These are phyloP conservation scores for Agrilus biguttatus DNA, from an alignment of 2,888 invertebrate genomes.

Conservation along the genomic window DNA sequence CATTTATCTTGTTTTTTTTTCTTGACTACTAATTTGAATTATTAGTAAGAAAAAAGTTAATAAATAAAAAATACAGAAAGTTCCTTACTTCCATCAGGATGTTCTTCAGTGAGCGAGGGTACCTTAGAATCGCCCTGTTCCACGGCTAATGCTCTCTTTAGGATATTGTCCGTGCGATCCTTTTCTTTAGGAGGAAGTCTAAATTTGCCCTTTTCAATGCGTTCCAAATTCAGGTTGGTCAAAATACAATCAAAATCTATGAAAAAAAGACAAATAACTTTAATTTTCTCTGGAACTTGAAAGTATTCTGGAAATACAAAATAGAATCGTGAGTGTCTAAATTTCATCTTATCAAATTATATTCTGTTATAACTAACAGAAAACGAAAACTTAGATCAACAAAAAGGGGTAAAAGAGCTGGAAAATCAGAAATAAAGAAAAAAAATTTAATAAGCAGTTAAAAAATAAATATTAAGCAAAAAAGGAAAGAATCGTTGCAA, in stretches of 20 bases:
- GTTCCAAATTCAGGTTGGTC: slow-evolving; percentile 66
- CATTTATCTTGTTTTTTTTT: too few species aligned
- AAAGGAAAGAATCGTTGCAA: not conserved
- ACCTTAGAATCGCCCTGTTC: slow-evolving; percentile 55
- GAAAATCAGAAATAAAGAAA: not conserved
- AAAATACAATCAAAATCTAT: slow-evolving; percentile 77
- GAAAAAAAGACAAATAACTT: not conserved
- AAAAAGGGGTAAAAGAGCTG: too few species aligned
- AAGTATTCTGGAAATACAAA: too few species aligned
- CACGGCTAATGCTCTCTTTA: slow-evolving; percentile 68
- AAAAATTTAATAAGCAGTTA: too few species aligned
- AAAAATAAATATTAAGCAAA: not conserved
- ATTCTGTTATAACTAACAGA: too few species aligned
- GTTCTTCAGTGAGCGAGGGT: slow-evolving; percentile 57
- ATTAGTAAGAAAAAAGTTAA: not conserved
- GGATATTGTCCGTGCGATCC: slow-evolving; percentile 65
- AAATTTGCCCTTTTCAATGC: slow-evolving; percentile 57
- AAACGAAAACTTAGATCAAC: too few species aligned
- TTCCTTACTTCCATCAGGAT: slow-evolving; percentile 70
- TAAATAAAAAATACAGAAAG: not conserved
- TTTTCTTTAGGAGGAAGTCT: slow-evolving; percentile 59
- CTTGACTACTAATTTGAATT: not conserved
- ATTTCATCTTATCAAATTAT: not conserved
- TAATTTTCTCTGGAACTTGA: not conserved
- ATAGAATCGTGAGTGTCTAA: too few species aligned